Base-by-base conservation (phyloP, 2,888 invertebrate species). In the Epistrophe eligans region DNA sequence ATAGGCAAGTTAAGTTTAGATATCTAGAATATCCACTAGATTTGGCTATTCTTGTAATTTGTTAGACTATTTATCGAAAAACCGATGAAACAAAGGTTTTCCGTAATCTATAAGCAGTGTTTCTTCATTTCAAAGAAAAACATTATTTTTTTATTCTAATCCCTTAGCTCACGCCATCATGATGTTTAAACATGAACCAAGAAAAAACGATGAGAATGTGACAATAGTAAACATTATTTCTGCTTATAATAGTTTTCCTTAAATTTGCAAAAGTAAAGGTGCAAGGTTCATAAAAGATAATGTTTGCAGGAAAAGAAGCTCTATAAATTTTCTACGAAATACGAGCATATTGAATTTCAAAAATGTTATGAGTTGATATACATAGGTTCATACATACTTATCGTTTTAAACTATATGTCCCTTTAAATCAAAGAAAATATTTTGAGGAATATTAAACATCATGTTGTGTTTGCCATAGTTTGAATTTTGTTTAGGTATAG, bases 281-380 rank as follows among this genome's bases (percentile, higher is more conserved):
- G 13, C 13, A 52, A 24, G 7, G n/a, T n/a, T 4, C 8, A 32
- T 9, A n/a, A 57, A n/a, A 57, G 9, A 7, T 11, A 11, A 17
- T 11, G n/a, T 17, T 38, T 38, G 6, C 17, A 40, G 6, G 1
- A 10, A 40, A 24, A 15, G 60, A 62, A 62, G 19, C 40, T 15
- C 9, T 40, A 24, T 15, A 40, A 62, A 24, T 62, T 19, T 62
- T 40, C 17, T 19, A 57, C 2, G 13, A 62, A 40, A 62, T 15
- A 62, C 13, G 7, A 19, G 8, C 24, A 40, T 62, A 62, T 62
- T 43, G 24, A 40, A 38, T 62, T 40, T 19, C 40, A 62, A 24
- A 58, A 38, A 19, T 11, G 19, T 38, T 19, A 11, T 32, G 11
- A 60, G 38, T 15, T 13, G 10, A 19, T 50, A 3, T 11, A 11